Percentiles rank a stretch among this genome's conserved stretches.
Evolutionary conservation across 2,888 invertebrate genomes (phyloP).

Genomic region (Acleris holmiana): DNA sequence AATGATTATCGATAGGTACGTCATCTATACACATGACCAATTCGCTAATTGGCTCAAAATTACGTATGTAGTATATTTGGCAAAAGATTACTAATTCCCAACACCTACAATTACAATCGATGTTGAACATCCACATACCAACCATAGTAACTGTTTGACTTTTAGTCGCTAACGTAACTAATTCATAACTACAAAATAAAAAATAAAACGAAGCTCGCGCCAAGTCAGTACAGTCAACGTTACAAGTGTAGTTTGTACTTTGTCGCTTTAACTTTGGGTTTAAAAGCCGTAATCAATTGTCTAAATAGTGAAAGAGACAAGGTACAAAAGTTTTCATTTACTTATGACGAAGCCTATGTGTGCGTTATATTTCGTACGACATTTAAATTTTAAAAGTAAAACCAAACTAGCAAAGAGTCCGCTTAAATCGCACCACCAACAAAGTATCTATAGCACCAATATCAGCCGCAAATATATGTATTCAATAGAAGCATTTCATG

Average conservation of each 20-base stretch:
- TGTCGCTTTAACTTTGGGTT: no score
- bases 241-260: no score
- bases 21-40: conserved; percentile 35
- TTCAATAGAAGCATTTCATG: conserved; percentile 34
- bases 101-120: conserved; percentile 57
- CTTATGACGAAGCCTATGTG: conserved; percentile 11
- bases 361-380: conserved; percentile 52
- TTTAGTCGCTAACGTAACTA: conserved; percentile 56
- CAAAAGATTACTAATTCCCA: conserved; percentile 69
- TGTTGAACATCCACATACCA: conserved; percentile 64
- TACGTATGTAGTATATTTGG: conserved; percentile 80
- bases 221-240: conserved; percentile 13
- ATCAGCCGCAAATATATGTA: conserved; percentile 74
- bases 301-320: no score
- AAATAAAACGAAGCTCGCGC: conserved; percentile 36
- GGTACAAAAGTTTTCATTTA: no score
- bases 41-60: conserved; percentile 33
- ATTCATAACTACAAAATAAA: conserved; percentile 39
- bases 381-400: conserved; percentile 37
- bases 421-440: conserved; percentile 53
- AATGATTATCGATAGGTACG: conserved; percentile 34
- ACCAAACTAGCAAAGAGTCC: conserved; percentile 36
- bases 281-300: no score
- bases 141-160: conserved; percentile 66
- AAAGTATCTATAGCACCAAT: conserved; percentile 76